Percentiles rank a stretch among this genome's conserved stretches.
Conservation (phyloP, 2,888 invertebrate species). For the Octonoba sinensis region DNA sequence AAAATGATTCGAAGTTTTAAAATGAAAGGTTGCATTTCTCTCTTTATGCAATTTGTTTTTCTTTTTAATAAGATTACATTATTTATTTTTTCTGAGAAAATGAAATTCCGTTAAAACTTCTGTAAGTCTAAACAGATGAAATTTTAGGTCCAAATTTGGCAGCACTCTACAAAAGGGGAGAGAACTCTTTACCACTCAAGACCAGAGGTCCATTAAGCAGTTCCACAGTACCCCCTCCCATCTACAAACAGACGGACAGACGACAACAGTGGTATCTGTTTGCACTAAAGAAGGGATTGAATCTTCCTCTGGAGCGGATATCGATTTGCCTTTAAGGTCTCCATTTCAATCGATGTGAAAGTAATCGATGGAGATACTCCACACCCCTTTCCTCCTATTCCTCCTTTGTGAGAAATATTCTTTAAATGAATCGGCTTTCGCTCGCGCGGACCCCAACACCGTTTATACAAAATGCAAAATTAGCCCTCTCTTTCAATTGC, state of each 20-base stretch:
- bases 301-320: conserved; percentile 35
- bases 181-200: conserved; percentile 9
- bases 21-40: too few relatives aligned
- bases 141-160: too few relatives aligned
- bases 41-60: too few relatives aligned
- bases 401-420: conserved; percentile 41
- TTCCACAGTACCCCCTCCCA: conserved; percentile 31
- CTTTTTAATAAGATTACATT: too few relatives aligned
- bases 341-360: conserved; percentile 56
- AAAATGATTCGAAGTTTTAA: too few relatives aligned
- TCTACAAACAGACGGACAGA: conserved; percentile 44
- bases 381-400: background rate
- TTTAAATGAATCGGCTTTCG: conserved; percentile 22
- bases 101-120: too few relatives aligned
- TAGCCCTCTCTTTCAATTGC: too few relatives aligned
- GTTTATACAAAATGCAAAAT: too few relatives aligned
- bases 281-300: conserved; percentile 39
- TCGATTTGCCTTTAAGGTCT: conserved; percentile 59
- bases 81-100: too few relatives aligned
- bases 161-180: too few relatives aligned
- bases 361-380: conserved; percentile 44
- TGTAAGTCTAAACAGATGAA: too few relatives aligned
- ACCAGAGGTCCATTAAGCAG: conserved; percentile 44
- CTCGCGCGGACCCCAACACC: too few relatives aligned
- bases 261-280: conserved; percentile 47